These are phyloP conservation scores for Cerastis leucographa DNA, from an alignment of 2,888 invertebrate genomes.

Conservation along the genomic window DNA sequence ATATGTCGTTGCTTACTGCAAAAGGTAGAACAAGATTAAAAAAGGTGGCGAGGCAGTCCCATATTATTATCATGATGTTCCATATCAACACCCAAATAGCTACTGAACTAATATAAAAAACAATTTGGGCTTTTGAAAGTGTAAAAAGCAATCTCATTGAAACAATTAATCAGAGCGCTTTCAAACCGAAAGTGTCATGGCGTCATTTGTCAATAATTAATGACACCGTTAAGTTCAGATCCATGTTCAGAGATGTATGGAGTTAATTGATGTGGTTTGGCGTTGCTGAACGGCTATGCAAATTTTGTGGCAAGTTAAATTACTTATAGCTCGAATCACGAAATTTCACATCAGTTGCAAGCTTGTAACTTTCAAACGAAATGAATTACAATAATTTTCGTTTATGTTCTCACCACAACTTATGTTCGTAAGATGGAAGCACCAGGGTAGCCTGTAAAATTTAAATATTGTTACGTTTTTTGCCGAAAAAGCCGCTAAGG, in stretches of 20 bases:
- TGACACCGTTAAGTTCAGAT: slow-evolving; percentile 50
- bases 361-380: too few species aligned
- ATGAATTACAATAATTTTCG: too few species aligned
- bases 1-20: too few species aligned
- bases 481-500: too few species aligned
- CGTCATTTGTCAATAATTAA: slow-evolving; percentile 49
- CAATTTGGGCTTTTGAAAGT: not conserved
- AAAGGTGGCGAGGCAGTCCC: too few species aligned
- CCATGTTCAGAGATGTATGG: slow-evolving; percentile 37
- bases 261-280: slow-evolving; percentile 30
- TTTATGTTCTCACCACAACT: too few species aligned
- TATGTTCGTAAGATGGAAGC: too few species aligned
- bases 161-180: slow-evolving; percentile 47
- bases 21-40: too few species aligned
- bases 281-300: not conserved
- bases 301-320: not conserved
- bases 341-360: not conserved
- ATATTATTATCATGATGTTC: not conserved
- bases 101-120: not conserved
- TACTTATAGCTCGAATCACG: not conserved
- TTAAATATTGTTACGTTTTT: too few species aligned
- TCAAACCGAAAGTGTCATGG: not conserved
- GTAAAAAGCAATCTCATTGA: not conserved
- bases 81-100: not conserved
- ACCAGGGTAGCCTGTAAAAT: too few species aligned